Base-by-base conservation (phyloP, 2,797 vertebrate species). In the Morelia viridis region DNA sequence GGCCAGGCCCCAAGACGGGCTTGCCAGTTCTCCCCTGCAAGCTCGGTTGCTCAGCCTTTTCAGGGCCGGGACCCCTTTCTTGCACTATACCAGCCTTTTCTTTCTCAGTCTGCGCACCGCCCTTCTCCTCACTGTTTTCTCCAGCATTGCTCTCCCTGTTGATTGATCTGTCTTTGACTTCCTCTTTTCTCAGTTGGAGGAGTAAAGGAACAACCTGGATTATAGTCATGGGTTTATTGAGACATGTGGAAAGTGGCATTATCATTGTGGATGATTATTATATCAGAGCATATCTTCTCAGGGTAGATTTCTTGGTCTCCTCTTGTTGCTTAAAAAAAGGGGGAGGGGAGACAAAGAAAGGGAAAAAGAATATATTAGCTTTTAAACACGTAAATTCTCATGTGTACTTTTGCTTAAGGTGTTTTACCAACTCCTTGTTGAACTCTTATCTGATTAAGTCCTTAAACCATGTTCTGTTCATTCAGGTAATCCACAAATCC, bases 391-490 rank as follows among this genome's bases (percentile, higher is more conserved):
- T 6, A 89, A 68, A 60, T 85, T 31, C 35, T 19, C 65, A 0
- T 12, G 10, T 26, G 24, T 28, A 53, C 2, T 61, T 86, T 65
- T n/a, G 17, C 31, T 68, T 28, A 24, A 92, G 35, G 46, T 64
- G 5, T 65, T 9, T 92, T 85, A 57, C 11, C 19, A 12, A 5
- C 5, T n/a, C 11, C 35, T 19, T 5, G 53, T 28, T 58, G 41
- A 57, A 31, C 26, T 92, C 57, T 89, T 60, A 53, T n/a, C 31
- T 46, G 26, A 35, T 65, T 93, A 88, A 76, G 46, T 83, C 13
- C 50, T 89, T 41, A n/a, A 76, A 2, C 41, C 87, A 93, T 85
- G 35, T 89, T 35, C 28, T 92, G 53, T 92, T 85, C 4, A 46
- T 89, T 86, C 6, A 57, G 4, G 46, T 85, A 57, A 60, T 9